phyloP scores from a whole-genome alignment of 1,140 invertebrate genomes.

The Drosophila athabasca region DNA sequence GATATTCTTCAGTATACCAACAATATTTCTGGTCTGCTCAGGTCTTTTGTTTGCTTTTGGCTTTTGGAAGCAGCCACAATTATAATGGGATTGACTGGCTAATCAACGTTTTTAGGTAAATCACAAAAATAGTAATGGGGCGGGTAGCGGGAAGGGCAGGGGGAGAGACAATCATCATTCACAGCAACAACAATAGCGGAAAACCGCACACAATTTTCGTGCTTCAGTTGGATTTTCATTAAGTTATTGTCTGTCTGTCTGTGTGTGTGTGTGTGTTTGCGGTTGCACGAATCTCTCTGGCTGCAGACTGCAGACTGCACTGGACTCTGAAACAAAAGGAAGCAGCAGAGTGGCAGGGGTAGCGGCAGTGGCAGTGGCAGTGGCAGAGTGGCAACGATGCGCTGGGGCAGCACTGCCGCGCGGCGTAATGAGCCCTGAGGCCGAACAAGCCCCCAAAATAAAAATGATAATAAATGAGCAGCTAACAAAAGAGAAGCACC shows the following conservation, averaged over 20 bases:
- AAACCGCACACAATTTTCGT: slow-evolving; percentile 78
- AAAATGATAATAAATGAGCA: slow-evolving; percentile 49
- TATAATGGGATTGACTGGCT: slow-evolving; percentile 67
- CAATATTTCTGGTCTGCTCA: slow-evolving; percentile 14
- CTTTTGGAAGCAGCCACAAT: slow-evolving; percentile 69
- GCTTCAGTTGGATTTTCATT: slow-evolving; percentile 74
- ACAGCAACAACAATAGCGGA: slow-evolving; percentile 36
- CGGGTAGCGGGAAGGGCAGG: background rate
- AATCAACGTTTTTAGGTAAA: slow-evolving; percentile 79
- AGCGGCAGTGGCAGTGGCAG: background rate
- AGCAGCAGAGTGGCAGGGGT: slow-evolving; percentile 6
- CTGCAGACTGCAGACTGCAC: slow-evolving; percentile 32
- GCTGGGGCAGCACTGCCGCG: slow-evolving; percentile 53
- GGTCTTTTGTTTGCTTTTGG: slow-evolving; percentile 43
- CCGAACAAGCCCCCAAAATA: slow-evolving; percentile 52
- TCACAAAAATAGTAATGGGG: slow-evolving; percentile 45
- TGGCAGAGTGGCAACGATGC: slow-evolving; percentile 38
- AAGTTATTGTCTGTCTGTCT: slow-evolving; percentile 23
- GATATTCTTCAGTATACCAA: slow-evolving; percentile 29
- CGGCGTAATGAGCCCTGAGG: slow-evolving; percentile 27
- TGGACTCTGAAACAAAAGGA: slow-evolving; percentile 68
- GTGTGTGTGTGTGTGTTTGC: slow-evolving; percentile 51
- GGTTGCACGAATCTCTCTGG: slow-evolving; percentile 45
- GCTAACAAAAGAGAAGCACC: slow-evolving; percentile 10
- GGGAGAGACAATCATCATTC: slow-evolving; percentile 41